phyloP scores from a whole-genome alignment of 2,113 vertebrate species.

The Pundamilia nyererei region DNA sequence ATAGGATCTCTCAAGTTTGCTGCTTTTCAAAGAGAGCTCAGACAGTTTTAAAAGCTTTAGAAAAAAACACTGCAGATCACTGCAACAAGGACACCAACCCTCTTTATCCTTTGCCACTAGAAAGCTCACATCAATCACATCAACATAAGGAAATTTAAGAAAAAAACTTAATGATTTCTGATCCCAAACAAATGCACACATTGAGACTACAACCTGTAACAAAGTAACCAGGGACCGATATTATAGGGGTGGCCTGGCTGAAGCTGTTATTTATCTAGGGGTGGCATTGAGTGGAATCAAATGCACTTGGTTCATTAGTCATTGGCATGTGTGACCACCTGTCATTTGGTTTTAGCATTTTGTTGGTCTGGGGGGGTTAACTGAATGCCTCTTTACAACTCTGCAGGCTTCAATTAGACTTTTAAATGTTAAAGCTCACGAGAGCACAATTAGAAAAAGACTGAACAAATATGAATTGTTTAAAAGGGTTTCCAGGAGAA shows the following conservation, averaged over 20 bases:
- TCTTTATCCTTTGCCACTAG: neutral
- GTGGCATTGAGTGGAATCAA: neutral
- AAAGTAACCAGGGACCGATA: accelerated
- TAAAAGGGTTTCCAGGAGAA: neutral
- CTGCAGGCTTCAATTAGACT: neutral
- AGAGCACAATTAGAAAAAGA: neutral
- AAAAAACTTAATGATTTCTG: neutral
- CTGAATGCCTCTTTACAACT: neutral
- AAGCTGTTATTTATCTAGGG: neutral
- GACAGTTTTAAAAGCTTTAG: neutral
- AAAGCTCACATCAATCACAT: neutral
- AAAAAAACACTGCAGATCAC: neutral
- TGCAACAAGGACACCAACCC: neutral
- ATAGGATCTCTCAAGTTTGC: neutral
- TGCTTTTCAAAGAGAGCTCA: neutral
- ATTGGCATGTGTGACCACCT: neutral
- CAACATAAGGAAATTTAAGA: neutral
- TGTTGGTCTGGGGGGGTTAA: accelerated
- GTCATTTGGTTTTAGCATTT: neutral
- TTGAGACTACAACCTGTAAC: neutral
- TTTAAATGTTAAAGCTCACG: neutral
- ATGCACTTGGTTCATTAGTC: neutral
- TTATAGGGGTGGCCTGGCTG: neutral
- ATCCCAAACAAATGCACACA: neutral
- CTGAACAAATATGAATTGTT: neutral